phyloP scores from a whole-genome alignment of 2,797 vertebrate genomes.

The Chelidonichthys spinosus region DNA sequence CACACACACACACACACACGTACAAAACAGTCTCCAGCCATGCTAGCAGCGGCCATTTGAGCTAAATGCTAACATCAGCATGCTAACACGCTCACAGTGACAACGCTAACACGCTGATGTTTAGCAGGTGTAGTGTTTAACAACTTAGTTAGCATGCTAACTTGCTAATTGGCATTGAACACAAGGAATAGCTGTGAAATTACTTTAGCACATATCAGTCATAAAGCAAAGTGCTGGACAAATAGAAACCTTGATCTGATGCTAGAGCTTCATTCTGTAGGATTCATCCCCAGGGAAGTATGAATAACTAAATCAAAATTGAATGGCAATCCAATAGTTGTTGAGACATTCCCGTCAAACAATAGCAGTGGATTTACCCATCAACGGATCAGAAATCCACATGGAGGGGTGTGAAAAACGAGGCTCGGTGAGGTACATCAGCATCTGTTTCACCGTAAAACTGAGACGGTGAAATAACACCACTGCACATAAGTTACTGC shows the following conservation, averaged over 20 bases:
- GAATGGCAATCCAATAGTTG: not conserved
- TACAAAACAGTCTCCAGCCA: not conserved
- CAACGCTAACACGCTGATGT: not conserved
- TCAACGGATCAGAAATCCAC: constrained; percentile 18
- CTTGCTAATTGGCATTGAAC: not conserved
- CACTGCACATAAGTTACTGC: constrained; percentile 40
- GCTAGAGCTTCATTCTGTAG: not conserved
- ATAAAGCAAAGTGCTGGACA: not conserved
- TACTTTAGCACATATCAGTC: not conserved
- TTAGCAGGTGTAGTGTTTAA: not conserved
- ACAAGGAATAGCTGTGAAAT: not conserved
- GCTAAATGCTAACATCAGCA: not conserved
- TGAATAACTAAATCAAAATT: constrained; percentile 3
- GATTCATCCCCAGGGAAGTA: not conserved
- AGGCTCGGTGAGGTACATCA: constrained; percentile 5
- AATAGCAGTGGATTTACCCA: not conserved
- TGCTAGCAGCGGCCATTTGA: not conserved
- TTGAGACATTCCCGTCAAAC: constrained; percentile 1
- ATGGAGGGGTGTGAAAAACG: constrained; percentile 12
- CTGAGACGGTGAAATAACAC: constrained; percentile 37
- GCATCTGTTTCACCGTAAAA: constrained; percentile 35
- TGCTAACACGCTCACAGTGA: not conserved
- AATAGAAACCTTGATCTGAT: not conserved
- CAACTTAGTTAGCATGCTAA: not conserved
- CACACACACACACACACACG: not conserved